Evolutionary conservation across 2,888 invertebrate genomes (phyloP).

Genomic region (Amiota communis): DNA sequence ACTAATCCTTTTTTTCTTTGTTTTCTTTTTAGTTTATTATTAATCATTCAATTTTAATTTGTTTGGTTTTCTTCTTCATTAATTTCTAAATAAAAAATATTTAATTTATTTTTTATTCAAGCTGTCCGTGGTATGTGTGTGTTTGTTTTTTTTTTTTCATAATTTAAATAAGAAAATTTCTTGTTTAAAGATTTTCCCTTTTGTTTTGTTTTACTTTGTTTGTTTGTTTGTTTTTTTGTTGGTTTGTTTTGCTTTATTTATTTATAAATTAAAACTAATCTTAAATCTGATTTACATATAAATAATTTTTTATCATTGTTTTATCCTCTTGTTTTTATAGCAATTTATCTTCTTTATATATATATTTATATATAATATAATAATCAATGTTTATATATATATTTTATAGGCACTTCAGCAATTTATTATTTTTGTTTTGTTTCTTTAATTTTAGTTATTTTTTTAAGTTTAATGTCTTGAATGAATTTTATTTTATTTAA

Average conservation of each 20-base stretch:
- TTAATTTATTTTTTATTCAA: not conserved
- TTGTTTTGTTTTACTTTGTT: conserved; percentile 32
- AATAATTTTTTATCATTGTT: conserved; percentile 32
- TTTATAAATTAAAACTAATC: conserved; percentile 17
- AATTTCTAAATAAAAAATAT: not conserved
- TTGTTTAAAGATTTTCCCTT: conserved; percentile 14
- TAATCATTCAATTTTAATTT: not conserved
- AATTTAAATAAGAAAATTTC: not conserved
- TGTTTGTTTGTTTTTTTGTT: conserved; percentile 26
- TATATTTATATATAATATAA: conserved; percentile 5
- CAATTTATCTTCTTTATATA: conserved; percentile 8
- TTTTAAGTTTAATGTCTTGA: too few species aligned
- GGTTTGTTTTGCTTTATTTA: not conserved
- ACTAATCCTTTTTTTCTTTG: not conserved
- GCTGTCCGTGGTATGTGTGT: not conserved
- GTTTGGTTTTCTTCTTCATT: not conserved
- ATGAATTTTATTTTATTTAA: too few species aligned
- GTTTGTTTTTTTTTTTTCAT: not conserved
- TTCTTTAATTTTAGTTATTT: conserved; percentile 10
- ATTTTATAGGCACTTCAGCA: conserved; percentile 35
- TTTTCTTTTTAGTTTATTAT: not conserved
- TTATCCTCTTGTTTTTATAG: conserved; percentile 13
- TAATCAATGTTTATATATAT: conserved; percentile 8
- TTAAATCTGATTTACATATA: conserved; percentile 37
- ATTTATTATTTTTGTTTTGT: conserved; percentile 23